A percentile compares a stretch with the other conserved stretches of the same genome.
Conservation (phyloP, 2,113 vertebrate genomes). For the Alethe diademata region DNA sequence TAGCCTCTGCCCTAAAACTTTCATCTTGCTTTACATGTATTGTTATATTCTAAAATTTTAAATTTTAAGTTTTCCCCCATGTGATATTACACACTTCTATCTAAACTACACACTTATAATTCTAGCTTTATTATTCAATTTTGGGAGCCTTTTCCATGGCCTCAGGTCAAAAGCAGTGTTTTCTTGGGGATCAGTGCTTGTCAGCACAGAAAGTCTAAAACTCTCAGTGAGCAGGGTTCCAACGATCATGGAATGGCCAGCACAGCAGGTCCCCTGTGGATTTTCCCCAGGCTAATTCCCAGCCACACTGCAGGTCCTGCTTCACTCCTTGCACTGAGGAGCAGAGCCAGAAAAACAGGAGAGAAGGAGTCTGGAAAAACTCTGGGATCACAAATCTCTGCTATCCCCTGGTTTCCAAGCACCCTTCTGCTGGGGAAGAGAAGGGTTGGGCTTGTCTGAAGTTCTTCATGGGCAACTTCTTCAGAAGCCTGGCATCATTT, state of each 20-base stretch:
- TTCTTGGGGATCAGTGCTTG: too few relatives aligned
- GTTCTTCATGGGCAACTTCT: not conserved
- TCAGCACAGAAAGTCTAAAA: too few relatives aligned
- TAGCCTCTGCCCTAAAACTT: too few relatives aligned
- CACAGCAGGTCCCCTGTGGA: not conserved
- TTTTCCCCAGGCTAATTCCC: not conserved
- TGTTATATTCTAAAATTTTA: too few relatives aligned
- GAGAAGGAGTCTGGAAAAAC: not conserved
- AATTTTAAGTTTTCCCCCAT: too few relatives aligned
- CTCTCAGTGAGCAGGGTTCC: too few relatives aligned
- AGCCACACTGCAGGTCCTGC: not conserved
- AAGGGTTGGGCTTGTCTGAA: not conserved
- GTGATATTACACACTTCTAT: too few relatives aligned
- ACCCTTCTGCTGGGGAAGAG: not conserved
- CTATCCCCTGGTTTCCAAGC: not conserved
- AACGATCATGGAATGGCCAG: not conserved
- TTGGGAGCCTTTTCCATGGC: too few relatives aligned
- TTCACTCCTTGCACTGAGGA: not conserved
- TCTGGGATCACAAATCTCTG: not conserved
- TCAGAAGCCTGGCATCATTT: not conserved
- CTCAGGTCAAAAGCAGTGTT: too few relatives aligned
- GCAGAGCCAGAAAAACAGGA: not conserved
- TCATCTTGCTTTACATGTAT: too few relatives aligned
- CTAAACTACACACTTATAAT: too few relatives aligned
- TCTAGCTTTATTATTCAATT: too few relatives aligned